Evolutionary conservation across 2,888 invertebrate species (phyloP), one percentile per base, ranked within the genome.

Genomic region (Platycheirus albimanus): DNA sequence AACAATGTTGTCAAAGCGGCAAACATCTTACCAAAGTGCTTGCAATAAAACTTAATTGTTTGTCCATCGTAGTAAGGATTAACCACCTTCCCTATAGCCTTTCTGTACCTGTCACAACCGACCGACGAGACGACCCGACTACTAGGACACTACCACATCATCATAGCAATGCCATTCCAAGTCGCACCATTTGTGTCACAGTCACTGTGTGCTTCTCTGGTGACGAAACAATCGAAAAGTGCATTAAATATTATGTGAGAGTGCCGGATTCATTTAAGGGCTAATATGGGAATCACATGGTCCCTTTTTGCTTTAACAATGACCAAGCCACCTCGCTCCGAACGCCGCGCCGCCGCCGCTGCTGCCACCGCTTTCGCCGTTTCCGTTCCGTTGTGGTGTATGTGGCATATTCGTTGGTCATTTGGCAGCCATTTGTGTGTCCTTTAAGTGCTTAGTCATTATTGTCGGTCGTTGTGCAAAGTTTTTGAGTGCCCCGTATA

Each of bases 201-300:
- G 33, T 4, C 30, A 33, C 30, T 8, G 8, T 33, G 30, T 33
- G 1, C 13, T n/a, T 13, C 51, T 28, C 41, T 61, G 17, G 66
- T 38, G 52, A 54, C 36, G 61, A 54, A 76, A 76, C 81, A 81
- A 76, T 61, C 61, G 81, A 54, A 67, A 71, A 67, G 67, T 81
- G 81, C 71, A 81, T 81, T 76, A 76, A 81, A 72, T 66, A 72
- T 81, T 71, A 81, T 77, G 61, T 56, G 47, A 72, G 38, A 41
- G 76, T 43, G 36, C 61, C 41, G 76, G 81, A 76, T 81, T 76
- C 67, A 67, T 81, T 67, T 72, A 72, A 72, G 61, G 66, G 24
- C 66, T 66, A 66, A 64, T 61, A 61, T 71, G 71, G 61, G 71
- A 81, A 41, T 19, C 20, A 45, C 58, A 41, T 45, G 17, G 36